Percentiles rank a stretch among this genome's conserved stretches.
phyloP scores from a whole-genome alignment of 1,140 invertebrate genomes.

The Cherax quadricarinatus region DNA sequence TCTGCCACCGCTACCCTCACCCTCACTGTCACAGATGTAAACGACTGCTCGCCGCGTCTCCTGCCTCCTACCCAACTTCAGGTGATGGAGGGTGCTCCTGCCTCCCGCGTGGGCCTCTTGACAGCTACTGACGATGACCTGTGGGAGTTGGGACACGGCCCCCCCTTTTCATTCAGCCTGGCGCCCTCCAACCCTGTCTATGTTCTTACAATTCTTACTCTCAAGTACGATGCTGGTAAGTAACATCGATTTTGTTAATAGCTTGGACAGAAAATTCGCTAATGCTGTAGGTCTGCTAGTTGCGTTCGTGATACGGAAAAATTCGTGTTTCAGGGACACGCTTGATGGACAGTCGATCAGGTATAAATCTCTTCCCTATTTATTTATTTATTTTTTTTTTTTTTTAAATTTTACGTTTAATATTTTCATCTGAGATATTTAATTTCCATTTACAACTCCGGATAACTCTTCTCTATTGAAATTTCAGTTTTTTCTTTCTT shows the following conservation, averaged over 20 bases:
- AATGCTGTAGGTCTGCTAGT: too few relatives aligned
- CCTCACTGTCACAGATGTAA: conserved; percentile 50
- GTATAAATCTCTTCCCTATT: too few relatives aligned
- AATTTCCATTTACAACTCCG: too few relatives aligned
- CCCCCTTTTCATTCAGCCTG: conserved; percentile 56
- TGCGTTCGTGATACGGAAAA: too few relatives aligned
- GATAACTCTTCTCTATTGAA: too few relatives aligned
- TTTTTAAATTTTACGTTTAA: too few relatives aligned
- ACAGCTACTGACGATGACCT: conserved; percentile 62
- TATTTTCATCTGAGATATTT: too few relatives aligned
- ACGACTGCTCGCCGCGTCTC: conserved; percentile 63
- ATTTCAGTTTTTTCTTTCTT: too few relatives aligned
- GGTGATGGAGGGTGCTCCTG: conserved; percentile 47
- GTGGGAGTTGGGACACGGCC: conserved; percentile 56
- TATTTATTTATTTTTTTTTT: too few relatives aligned
- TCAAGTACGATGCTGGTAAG: conserved; percentile 7
- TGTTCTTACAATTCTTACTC: conserved; percentile 20
- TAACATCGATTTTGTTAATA: not conserved
- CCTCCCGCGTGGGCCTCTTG: conserved; percentile 48
- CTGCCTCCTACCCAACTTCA: conserved; percentile 47
- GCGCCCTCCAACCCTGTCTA: conserved; percentile 43
- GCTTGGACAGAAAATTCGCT: too few relatives aligned
- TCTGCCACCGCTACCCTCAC: conserved; percentile 61
- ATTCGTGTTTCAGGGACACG: too few relatives aligned
- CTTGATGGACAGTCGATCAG: too few relatives aligned